Percentiles rank a stretch among this genome's conserved stretches.
Conservation (phyloP, 2,797 vertebrate genomes). For the Phrynocephalus guinanensis region DNA sequence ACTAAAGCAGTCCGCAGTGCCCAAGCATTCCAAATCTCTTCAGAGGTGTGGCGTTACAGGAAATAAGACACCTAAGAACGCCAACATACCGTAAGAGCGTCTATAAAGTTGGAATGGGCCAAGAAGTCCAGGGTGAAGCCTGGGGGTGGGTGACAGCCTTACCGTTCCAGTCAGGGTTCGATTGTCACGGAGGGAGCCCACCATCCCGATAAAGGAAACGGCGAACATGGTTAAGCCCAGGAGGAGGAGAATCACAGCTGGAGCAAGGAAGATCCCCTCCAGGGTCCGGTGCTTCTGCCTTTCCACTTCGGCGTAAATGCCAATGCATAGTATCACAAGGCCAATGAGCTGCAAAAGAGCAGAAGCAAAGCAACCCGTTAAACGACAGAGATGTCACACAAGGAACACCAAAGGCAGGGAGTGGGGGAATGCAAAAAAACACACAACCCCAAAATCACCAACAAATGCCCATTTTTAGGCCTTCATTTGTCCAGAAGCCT, state of each 20-base stretch:
- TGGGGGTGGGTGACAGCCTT: conserved; percentile 38
- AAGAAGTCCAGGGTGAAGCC: too few species aligned
- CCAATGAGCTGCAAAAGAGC: conserved; percentile 82
- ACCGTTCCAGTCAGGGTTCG: conserved; percentile 87
- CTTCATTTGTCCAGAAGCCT: too few species aligned
- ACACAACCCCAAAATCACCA: too few species aligned
- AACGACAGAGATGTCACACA: too few species aligned
- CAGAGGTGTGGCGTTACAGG: background rate
- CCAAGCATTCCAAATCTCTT: background rate
- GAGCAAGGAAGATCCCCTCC: conserved; percentile 90
- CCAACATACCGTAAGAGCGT: too few species aligned
- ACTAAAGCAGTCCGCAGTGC: too few species aligned
- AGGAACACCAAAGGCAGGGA: too few species aligned
- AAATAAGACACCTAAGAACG: background rate
- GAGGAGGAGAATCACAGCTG: conserved; percentile 89
- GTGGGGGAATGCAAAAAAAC: too few species aligned
- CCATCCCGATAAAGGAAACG: conserved; percentile 88
- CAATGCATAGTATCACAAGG: conserved; percentile 86
- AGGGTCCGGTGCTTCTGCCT: conserved; percentile 89
- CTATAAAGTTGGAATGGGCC: background rate
- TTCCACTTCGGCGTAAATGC: conserved; percentile 90
- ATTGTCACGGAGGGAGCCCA: conserved; percentile 92
- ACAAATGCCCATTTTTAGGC: too few species aligned
- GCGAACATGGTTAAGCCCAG: conserved; percentile 89
- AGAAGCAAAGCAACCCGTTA: background rate